Conservation (phyloP, 2,797 vertebrate genomes). For the Hybognathus amarus region DNA sequence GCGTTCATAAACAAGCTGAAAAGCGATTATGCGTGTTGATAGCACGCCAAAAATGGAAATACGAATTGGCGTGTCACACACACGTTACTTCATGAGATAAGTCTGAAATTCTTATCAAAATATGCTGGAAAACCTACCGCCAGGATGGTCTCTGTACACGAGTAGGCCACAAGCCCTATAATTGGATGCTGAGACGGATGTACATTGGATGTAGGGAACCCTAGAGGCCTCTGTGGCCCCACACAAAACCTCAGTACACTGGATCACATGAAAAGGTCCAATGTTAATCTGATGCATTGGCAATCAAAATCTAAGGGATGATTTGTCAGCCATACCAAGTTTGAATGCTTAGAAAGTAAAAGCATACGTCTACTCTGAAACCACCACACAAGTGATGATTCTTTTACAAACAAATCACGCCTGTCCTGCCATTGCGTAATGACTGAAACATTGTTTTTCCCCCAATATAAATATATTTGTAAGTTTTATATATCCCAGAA, state of each 20-base stretch:
- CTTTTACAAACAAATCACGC: conserved; percentile 5
- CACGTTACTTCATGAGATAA: no score
- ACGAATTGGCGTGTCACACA: no score
- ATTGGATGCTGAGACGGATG: conserved; percentile 15
- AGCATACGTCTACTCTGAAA: not conserved
- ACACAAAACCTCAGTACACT: conserved; percentile 2
- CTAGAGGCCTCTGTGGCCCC: not conserved
- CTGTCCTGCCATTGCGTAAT: not conserved
- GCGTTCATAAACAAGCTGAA: no score
- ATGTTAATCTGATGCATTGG: conserved; percentile 7
- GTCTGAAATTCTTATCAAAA: not conserved
- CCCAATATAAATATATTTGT: not conserved
- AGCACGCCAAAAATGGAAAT: no score
- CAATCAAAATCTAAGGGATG: not conserved
- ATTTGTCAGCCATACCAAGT: not conserved
- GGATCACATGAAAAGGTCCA: not conserved
- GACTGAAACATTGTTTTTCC: not conserved
- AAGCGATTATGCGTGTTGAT: no score
- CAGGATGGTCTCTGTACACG: not conserved
- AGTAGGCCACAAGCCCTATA: not conserved
- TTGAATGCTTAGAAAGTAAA: not conserved
- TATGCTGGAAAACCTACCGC: not conserved
- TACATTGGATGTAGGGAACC: no score
- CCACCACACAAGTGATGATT: not conserved
- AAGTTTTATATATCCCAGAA: not conserved